Percentiles rank a stretch among this genome's conserved stretches.
Conservation (phyloP, 2,888 invertebrate genomes). For the Drosophila multiciliata region DNA sequence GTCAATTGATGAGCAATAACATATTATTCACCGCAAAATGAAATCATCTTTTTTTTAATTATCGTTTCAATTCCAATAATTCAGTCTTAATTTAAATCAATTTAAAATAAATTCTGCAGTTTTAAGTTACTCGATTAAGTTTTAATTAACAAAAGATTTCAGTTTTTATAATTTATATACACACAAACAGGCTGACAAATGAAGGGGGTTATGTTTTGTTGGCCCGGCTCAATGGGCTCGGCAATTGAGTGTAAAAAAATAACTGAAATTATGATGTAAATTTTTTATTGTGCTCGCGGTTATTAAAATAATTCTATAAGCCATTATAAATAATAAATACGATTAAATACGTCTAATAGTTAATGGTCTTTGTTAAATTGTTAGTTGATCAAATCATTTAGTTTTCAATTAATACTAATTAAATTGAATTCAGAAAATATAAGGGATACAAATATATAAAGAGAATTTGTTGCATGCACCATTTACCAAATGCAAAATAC, state of each 20-base stretch:
- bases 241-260: slow-evolving; percentile 2
- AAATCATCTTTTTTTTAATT: not conserved
- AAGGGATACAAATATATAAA: slow-evolving; percentile 11
- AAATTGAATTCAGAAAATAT: slow-evolving; percentile 8
- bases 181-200: slow-evolving; percentile 2
- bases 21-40: not conserved
- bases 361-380: slow-evolving; percentile 14
- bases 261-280: slow-evolving; percentile 6
- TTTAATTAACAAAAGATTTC: not conserved
- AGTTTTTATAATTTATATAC: not conserved
- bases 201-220: not conserved
- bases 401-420: slow-evolving; percentile 22
- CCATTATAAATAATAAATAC: slow-evolving; percentile 13
- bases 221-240: not conserved
- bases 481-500: slow-evolving; percentile 23
- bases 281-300: slow-evolving; percentile 20
- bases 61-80: not conserved
- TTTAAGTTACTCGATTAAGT: not conserved
- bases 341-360: slow-evolving; percentile 22
- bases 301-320: not conserved
- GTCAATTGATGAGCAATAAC: not conserved
- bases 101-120: not conserved
- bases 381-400: slow-evolving; percentile 35
- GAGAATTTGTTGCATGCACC: slow-evolving; percentile 40
- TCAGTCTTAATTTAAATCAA: not conserved